These are phyloP conservation scores for Sciurus vulgaris DNA, from an alignment of 2,797 vertebrate genomes.

Conservation along the genomic window DNA sequence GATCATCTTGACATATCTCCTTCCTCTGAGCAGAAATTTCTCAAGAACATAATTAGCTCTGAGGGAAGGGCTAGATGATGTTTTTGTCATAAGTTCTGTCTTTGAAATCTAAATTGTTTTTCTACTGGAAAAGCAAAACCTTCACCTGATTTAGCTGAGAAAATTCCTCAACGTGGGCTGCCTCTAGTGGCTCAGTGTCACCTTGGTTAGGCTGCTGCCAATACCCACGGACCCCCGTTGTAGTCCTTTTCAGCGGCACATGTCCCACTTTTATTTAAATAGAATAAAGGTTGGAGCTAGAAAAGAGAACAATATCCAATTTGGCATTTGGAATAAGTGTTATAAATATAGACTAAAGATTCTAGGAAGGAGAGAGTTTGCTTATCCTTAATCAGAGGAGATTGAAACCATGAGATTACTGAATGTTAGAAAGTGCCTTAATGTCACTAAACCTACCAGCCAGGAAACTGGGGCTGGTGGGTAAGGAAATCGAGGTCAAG, in stretches of 20 bases:
- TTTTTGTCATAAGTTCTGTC: conserved; percentile 26
- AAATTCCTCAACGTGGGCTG: conserved; percentile 57
- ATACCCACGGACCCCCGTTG: neutral
- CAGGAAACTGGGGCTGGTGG: neutral
- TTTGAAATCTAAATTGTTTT: conserved; percentile 47
- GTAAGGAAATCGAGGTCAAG: neutral
- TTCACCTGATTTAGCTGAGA: conserved; percentile 50
- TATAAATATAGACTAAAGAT: conserved; percentile 44
- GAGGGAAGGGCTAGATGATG: neutral
- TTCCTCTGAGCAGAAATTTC: conserved; percentile 27
- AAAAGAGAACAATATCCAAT: conserved; percentile 58
- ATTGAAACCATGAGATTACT: neutral
- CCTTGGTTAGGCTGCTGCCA: conserved; percentile 46
- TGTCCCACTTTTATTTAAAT: conserved; percentile 60
- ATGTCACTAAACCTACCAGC: neutral
- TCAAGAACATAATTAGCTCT: neutral
- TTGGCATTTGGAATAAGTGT: conserved; percentile 53
- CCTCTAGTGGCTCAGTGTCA: conserved; percentile 15
- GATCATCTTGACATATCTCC: conserved; percentile 56
- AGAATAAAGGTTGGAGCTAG: conserved; percentile 42
- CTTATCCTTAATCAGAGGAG: neutral
- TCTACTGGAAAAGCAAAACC: conserved; percentile 42
- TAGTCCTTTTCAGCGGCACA: conserved; percentile 58
- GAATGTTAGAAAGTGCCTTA: neutral
- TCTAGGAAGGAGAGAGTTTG: neutral